Conservation (phyloP, 2,888 invertebrate species). For the Scaptomyza caliginosa region DNA sequence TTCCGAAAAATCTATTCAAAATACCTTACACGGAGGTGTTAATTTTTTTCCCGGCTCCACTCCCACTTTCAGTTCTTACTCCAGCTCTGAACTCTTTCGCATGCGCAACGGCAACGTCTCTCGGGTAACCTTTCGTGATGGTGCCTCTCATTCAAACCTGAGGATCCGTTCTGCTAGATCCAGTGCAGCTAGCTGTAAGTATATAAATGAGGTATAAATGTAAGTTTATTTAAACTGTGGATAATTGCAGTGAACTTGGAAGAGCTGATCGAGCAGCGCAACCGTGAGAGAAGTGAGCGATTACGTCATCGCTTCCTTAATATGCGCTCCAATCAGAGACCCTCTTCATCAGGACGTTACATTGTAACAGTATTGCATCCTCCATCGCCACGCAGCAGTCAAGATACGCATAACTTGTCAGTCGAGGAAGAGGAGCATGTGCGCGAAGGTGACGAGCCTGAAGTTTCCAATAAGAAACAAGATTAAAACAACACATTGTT, state of each 20-base stretch:
- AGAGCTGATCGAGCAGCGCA: constrained; percentile 64
- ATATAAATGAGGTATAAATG: neutral
- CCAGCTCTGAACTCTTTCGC: constrained; percentile 14
- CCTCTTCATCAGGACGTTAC: constrained; percentile 32
- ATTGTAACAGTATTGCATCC: constrained; percentile 55
- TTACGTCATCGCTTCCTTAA: constrained; percentile 57
- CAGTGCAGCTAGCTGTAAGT: constrained; percentile 42
- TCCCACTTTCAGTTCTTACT: neutral
- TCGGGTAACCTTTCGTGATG: neutral
- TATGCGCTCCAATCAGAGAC: constrained; percentile 39
- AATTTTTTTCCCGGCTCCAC: neutral
- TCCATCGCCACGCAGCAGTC: constrained; percentile 35
- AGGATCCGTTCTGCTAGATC: neutral
- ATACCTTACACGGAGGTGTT: neutral
- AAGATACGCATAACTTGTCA: neutral
- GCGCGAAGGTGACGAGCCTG: neutral
- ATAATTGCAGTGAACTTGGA: constrained; percentile 56
- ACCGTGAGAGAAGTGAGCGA: constrained; percentile 63
- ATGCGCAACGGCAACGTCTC: constrained; percentile 2
- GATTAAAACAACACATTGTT: no score
- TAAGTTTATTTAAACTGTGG: neutral
- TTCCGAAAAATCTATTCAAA: neutral
- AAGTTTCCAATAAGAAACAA: constrained; percentile 15
- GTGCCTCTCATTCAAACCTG: neutral
- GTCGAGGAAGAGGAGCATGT: constrained; percentile 15